Evolutionary conservation across 35 echinoderm and acorn worm genomes (phyloP).

Genomic region (Apostichopus parvimensis): DNA sequence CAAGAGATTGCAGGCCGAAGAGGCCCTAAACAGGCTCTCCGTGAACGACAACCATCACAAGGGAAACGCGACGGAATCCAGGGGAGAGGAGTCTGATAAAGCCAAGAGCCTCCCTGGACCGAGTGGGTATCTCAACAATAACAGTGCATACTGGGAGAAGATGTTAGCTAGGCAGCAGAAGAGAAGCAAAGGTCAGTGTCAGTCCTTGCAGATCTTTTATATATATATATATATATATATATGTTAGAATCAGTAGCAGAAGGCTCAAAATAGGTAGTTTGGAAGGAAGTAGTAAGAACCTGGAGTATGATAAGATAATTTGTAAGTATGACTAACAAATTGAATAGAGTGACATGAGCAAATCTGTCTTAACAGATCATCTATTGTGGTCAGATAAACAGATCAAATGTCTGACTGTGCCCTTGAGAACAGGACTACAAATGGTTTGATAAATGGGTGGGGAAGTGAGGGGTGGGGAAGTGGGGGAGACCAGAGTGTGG

Average conservation of each 20-base stretch:
- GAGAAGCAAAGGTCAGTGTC: slow-evolving; percentile 81
- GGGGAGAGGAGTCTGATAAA: slow-evolving; percentile 48
- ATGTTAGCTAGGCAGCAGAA: slow-evolving; percentile 88
- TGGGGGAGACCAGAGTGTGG: too few relatives aligned
- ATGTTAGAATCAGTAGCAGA: background rate
- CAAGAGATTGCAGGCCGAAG: background rate
- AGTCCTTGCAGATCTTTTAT: background rate
- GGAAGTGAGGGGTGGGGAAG: too few relatives aligned
- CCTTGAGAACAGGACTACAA: background rate
- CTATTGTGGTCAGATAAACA: too few relatives aligned
- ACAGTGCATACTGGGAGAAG: slow-evolving; percentile 78
- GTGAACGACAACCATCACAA: slow-evolving; percentile 19
- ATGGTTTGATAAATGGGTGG: background rate
- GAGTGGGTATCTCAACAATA: slow-evolving; percentile 50
- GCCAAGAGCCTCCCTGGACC: slow-evolving; percentile 51
- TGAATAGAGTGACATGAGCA: too few relatives aligned
- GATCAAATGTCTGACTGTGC: too few relatives aligned
- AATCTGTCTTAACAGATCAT: too few relatives aligned
- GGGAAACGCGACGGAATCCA: background rate
- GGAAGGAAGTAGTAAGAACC: too few relatives aligned
- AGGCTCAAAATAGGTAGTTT: too few relatives aligned
- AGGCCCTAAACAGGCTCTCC: background rate
- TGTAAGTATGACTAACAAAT: too few relatives aligned
- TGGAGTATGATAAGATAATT: too few relatives aligned
- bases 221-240: background rate